Evolutionary conservation across 37 sponge, comb jelly and placozoan genomes (phyloP).

Genomic region (Crambe crambe): DNA sequence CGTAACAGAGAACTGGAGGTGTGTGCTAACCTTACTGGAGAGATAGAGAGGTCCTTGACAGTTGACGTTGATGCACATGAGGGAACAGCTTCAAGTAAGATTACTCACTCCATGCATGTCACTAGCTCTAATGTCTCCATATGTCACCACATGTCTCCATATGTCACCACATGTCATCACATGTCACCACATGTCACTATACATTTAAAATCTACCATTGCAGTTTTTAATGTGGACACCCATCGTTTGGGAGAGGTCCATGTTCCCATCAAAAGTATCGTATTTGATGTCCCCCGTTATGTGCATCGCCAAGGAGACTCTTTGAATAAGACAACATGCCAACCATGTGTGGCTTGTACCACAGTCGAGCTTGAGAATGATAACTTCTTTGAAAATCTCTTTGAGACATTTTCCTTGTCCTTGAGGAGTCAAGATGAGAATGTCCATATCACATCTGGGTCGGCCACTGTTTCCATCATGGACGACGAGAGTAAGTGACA

Average conservation of each 20-base stretch:
- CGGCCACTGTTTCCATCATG: background rate
- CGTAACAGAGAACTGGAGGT: background rate
- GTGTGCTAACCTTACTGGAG: constrained; percentile 12
- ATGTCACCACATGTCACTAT: background rate
- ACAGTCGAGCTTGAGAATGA: constrained; percentile 3
- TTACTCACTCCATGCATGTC: too few relatives aligned
- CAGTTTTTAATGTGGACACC: constrained; percentile 6
- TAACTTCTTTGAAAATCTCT: background rate
- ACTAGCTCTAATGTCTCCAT: background rate
- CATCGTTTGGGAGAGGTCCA: background rate
- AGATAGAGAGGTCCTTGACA: constrained; percentile 2
- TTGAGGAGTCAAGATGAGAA: background rate
- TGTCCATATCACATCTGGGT: background rate
- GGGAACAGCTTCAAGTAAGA: constrained; percentile 15
- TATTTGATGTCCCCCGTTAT: background rate
- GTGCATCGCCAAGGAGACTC: too few relatives aligned
- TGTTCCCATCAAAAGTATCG: background rate
- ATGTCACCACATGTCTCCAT: background rate
- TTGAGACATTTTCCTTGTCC: background rate
- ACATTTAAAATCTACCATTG: background rate
- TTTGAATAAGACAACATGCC: background rate
- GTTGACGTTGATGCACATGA: background rate
- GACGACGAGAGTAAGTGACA: constrained; percentile 25
- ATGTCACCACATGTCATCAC: background rate
- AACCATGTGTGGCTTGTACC: background rate